Percentiles rank a stretch among this genome's conserved stretches.
Evolutionary conservation across 2,888 invertebrate species (phyloP).

Genomic region (Volucella inflata): DNA sequence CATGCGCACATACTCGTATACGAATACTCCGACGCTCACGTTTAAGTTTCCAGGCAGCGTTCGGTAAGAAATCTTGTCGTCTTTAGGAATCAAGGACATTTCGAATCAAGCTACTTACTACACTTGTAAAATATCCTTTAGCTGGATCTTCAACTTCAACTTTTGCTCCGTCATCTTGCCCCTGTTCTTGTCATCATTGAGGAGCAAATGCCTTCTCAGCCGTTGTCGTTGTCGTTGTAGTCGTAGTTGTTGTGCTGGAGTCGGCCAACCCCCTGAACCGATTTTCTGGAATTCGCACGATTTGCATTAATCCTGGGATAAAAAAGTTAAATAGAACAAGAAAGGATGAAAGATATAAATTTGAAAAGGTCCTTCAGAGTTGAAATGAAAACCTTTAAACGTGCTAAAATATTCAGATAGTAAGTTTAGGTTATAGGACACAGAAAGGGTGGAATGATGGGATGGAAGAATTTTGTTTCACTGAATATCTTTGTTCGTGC

Average conservation of each 20-base stretch:
- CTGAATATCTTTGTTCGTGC: conserved; percentile 8
- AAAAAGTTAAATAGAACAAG: conserved; percentile 49
- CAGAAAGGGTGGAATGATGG: neutral
- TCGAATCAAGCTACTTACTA: conserved; percentile 72
- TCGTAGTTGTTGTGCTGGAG: neutral
- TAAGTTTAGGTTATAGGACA: neutral
- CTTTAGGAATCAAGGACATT: conserved; percentile 59
- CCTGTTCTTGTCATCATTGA: too few relatives aligned
- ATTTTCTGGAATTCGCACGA: conserved; percentile 68
- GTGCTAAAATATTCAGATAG: conserved; percentile 31
- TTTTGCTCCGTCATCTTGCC: conserved; percentile 43
- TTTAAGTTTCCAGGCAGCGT: conserved; percentile 1
- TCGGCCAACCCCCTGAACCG: conserved; percentile 36
- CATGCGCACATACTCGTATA: conserved; percentile 22
- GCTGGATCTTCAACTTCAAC: conserved; percentile 40
- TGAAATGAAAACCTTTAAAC: conserved; percentile 51
- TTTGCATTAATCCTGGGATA: conserved; percentile 64
- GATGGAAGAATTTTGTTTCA: conserved; percentile 11
- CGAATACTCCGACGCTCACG: neutral
- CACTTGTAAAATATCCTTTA: conserved; percentile 63
- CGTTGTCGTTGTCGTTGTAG: conserved; percentile 23
- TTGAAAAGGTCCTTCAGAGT: conserved; percentile 44
- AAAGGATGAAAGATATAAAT: conserved; percentile 14
- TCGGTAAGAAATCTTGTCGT: conserved; percentile 29
- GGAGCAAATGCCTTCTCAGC: neutral